Evolutionary conservation across 2,113 vertebrate species (phyloP).

Genomic region (Motacilla tschutschensis): DNA sequence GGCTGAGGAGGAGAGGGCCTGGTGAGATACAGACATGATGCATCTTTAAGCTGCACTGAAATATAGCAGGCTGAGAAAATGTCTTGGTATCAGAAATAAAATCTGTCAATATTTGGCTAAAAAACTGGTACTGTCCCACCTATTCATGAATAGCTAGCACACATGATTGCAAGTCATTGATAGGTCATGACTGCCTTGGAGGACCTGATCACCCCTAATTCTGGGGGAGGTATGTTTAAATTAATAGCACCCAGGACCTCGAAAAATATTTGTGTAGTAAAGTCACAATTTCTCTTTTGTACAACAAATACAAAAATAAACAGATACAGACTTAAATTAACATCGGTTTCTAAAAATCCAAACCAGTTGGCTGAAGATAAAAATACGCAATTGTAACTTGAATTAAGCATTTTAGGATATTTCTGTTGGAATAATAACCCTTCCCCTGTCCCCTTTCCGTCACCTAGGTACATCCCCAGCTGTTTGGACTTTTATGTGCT

Average conservation of each 20-base stretch:
- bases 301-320: slow-evolving; percentile 65
- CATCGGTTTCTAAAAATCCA: slow-evolving; percentile 49
- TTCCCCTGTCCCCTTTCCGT: neutral
- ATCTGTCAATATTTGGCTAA: slow-evolving; percentile 20
- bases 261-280: slow-evolving; percentile 50
- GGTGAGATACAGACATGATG: neutral
- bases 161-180: neutral
- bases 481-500: slow-evolving; percentile 19
- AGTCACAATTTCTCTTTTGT: slow-evolving; percentile 58
- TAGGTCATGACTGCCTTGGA: slow-evolving; percentile 5
- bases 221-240: slow-evolving; percentile 58
- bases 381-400: neutral
- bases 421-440: slow-evolving; percentile 33
- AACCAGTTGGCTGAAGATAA: slow-evolving; percentile 63
- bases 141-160: slow-evolving; percentile 34
- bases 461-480: slow-evolving; percentile 3
- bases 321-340: slow-evolving; percentile 65
- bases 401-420: slow-evolving; percentile 16
- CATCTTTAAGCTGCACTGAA: slow-evolving; percentile 17
- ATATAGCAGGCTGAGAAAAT: neutral
- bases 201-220: slow-evolving; percentile 45
- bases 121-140: slow-evolving; percentile 35
- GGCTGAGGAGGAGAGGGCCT: neutral
- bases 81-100: slow-evolving; percentile 22
- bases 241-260: slow-evolving; percentile 66